Conservation (phyloP, 1,140 invertebrate species). For the Drosophila neocordata region DNA sequence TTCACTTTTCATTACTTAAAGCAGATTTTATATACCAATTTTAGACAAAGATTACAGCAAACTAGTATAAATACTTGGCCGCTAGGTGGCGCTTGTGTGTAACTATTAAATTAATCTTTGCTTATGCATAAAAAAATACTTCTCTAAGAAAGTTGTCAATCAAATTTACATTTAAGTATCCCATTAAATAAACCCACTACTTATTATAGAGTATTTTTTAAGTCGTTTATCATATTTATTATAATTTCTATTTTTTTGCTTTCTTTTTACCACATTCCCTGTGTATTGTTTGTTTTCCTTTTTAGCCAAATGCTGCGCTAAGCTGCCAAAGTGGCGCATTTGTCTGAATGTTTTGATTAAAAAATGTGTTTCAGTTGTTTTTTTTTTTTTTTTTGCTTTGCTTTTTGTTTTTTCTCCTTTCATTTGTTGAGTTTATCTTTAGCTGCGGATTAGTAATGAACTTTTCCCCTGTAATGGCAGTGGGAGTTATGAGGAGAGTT, state of each 20-base stretch:
- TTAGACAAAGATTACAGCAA: no score
- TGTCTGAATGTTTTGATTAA: slow-evolving; percentile 48
- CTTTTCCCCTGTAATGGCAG: slow-evolving; percentile 28
- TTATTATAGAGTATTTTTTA: neutral
- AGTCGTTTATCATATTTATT: neutral
- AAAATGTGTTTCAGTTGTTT: slow-evolving; percentile 4
- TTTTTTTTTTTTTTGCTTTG: slow-evolving; percentile 41
- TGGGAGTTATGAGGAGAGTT: slow-evolving; percentile 8
- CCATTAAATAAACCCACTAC: no score
- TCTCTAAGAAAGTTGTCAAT: no score
- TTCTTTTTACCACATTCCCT: slow-evolving; percentile 25
- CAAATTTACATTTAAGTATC: no score
- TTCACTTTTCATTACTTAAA: no score
- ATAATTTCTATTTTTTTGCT: slow-evolving; percentile 6
- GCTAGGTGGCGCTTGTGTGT: no score
- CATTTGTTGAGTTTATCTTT: slow-evolving; percentile 66
- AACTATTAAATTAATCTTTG: no score
- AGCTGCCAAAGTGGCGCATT: slow-evolving; percentile 75
- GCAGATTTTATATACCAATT: no score
- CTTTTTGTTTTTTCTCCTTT: slow-evolving; percentile 48
- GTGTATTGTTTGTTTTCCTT: slow-evolving; percentile 71
- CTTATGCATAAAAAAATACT: no score
- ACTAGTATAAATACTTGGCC: no score
- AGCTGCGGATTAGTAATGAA: slow-evolving; percentile 75
- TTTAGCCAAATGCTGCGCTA: slow-evolving; percentile 62